Evolutionary conservation across 2,797 vertebrate species (phyloP).

Genomic region (Psittacula echo): DNA sequence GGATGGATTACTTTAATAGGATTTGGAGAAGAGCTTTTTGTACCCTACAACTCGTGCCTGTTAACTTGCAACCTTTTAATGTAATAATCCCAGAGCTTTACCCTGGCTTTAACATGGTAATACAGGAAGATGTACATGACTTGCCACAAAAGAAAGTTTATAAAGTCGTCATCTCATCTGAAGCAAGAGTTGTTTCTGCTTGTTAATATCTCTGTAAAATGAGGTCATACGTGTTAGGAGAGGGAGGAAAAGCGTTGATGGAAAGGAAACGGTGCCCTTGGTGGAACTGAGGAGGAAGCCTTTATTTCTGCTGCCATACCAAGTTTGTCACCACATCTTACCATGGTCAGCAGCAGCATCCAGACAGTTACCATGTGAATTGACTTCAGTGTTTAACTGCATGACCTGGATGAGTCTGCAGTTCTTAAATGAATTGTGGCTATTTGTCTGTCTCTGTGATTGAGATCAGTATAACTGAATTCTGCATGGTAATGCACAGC

Average conservation of each 20-base stretch:
- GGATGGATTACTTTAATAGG: conserved; percentile 39
- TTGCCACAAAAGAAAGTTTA: neutral
- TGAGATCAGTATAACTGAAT: neutral
- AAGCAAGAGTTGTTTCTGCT: neutral
- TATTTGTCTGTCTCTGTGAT: neutral
- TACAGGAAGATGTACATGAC: neutral
- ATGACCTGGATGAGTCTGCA: neutral
- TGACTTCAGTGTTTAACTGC: neutral
- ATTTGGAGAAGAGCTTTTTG: conserved; percentile 41
- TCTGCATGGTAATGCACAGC: neutral
- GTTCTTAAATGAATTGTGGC: neutral
- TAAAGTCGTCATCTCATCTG: neutral
- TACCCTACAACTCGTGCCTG: neutral
- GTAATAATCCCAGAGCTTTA: neutral
- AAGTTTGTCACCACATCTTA: neutral
- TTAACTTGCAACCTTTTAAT: conserved; percentile 36
- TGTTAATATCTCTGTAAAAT: neutral
- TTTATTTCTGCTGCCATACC: neutral
- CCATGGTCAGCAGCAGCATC: neutral
- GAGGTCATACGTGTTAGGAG: neutral
- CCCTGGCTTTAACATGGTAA: neutral
- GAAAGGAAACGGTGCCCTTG: neutral
- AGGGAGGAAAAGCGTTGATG: neutral
- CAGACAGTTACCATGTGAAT: rapidly evolving
- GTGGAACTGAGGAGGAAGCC: neutral